phyloP scores from a whole-genome alignment of 2,888 invertebrate genomes.

The Leucophora obtusa region DNA sequence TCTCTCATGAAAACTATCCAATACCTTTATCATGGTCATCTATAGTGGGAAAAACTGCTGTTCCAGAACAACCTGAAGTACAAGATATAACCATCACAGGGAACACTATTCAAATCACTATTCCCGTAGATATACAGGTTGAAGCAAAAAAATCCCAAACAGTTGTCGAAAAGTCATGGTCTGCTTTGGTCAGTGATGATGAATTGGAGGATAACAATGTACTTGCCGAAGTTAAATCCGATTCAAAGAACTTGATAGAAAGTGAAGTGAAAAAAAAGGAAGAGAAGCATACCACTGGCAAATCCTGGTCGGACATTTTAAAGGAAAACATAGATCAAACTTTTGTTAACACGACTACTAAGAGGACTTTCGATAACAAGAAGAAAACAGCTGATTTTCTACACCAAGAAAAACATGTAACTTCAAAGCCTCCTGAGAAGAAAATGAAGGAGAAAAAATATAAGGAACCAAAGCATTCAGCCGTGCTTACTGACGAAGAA shows the following conservation, averaged over 20 bases:
- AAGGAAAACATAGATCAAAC: constrained; percentile 40
- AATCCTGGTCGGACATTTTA: constrained; percentile 57
- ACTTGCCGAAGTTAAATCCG: neutral
- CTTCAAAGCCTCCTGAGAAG: constrained; percentile 14
- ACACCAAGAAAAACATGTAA: constrained; percentile 45
- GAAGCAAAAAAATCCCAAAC: neutral
- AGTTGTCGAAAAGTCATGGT: constrained; percentile 33
- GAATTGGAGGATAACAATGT: constrained; percentile 37
- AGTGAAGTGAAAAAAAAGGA: neutral
- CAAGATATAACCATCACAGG: neutral
- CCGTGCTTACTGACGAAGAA: neutral
- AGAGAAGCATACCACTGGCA: neutral
- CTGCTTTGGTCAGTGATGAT: constrained; percentile 51
- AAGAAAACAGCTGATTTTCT: constrained; percentile 50
- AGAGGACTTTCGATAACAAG: constrained; percentile 18
- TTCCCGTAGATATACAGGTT: neutral
- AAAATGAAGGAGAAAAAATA: constrained; percentile 11
- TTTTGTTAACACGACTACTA: constrained; percentile 38
- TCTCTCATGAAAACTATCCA: neutral
- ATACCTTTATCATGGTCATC: constrained; percentile 15
- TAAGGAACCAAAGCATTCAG: neutral
- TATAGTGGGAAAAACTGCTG: neutral
- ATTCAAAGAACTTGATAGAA: neutral
- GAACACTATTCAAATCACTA: neutral
- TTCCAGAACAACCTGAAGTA: neutral